phyloP scores from a whole-genome alignment of 2,888 invertebrate species.

The Ariolimax columbianus region DNA sequence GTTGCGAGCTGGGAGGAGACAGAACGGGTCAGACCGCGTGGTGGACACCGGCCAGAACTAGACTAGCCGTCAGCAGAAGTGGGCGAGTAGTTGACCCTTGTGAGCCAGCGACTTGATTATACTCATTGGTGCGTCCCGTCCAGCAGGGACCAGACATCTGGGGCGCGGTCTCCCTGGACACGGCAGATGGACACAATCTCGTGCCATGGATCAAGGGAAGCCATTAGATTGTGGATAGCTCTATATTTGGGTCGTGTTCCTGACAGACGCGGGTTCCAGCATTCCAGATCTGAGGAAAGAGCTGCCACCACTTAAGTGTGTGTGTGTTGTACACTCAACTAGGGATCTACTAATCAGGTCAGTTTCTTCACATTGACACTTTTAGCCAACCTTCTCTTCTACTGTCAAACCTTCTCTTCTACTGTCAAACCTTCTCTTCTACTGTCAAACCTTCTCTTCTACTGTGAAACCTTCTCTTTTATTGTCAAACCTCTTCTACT shows the following conservation, averaged over 20 bases:
- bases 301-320: neutral
- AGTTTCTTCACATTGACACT: too few relatives aligned
- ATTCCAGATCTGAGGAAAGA: neutral
- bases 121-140: too few relatives aligned
- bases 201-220: slow-evolving; percentile 29
- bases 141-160: slow-evolving; percentile 12
- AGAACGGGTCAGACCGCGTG: neutral
- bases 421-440: too few relatives aligned
- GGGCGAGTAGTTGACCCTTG: neutral
- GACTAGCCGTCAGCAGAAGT: neutral
- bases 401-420: too few relatives aligned
- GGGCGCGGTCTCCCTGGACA: neutral
- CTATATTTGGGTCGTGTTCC: neutral
- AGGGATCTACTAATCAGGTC: too few relatives aligned
- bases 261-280: neutral
- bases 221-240: slow-evolving; percentile 26
- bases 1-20: neutral
- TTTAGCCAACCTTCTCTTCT: too few relatives aligned
- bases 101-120: slow-evolving; percentile 4
- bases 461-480: too few relatives aligned
- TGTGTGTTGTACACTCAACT: neutral
- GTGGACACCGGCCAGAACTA: too few relatives aligned
- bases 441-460: too few relatives aligned
- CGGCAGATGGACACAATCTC: slow-evolving; percentile 26
- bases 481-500: too few relatives aligned